A percentile compares a stretch with the other conserved stretches of the same genome.
Conservation (phyloP, 2,113 vertebrate genomes). For the Rynchops niger region DNA sequence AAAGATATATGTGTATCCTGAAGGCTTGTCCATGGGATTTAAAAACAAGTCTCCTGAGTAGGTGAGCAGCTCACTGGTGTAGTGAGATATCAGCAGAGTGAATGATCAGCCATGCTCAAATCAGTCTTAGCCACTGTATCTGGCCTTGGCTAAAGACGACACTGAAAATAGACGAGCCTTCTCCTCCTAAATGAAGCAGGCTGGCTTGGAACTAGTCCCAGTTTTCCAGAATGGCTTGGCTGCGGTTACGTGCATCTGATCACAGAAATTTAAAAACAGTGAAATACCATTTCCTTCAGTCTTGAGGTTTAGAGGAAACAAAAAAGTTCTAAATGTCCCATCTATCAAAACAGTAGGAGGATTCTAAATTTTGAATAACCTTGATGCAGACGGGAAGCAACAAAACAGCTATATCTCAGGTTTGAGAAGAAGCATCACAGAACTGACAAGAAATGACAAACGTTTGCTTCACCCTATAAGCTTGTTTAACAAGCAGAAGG, state of each 20-base stretch:
- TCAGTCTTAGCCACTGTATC: neutral
- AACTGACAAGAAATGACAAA: constrained; percentile 63
- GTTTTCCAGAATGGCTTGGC: neutral
- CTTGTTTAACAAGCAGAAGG: constrained; percentile 44
- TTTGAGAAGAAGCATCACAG: neutral
- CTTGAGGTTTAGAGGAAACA: neutral
- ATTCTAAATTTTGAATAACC: constrained; percentile 28
- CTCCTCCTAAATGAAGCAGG: neutral
- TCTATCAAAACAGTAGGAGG: constrained; percentile 19
- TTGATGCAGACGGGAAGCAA: constrained; percentile 32
- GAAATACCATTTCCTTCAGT: constrained; percentile 10
- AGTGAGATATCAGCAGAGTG: neutral
- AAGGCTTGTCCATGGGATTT: neutral
- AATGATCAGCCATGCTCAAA: neutral
- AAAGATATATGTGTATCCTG: neutral
- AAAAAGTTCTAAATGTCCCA: neutral
- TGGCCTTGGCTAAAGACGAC: neutral
- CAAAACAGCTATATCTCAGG: neutral
- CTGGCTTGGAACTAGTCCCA: neutral
- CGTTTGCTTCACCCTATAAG: constrained; percentile 12
- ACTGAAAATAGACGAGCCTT: neutral
- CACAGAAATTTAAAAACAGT: neutral
- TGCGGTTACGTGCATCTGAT: neutral
- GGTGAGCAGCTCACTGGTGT: neutral
- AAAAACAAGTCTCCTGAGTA: neutral